Base-by-base conservation (phyloP, 64 coral and sea anemone species). In the Montipora efflorescens region DNA sequence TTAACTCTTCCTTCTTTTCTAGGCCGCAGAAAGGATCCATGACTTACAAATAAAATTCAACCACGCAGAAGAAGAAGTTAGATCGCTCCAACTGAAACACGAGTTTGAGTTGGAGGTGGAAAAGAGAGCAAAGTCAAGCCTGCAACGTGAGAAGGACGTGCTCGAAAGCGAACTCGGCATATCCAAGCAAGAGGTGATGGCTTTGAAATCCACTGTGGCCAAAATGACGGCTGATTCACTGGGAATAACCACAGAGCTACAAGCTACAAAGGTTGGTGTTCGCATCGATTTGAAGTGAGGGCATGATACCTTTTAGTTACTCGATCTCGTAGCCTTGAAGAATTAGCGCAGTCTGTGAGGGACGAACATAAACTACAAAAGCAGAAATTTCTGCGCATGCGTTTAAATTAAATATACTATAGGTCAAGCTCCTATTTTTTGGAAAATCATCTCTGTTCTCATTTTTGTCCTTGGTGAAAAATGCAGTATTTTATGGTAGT, bases 101-200 rank as follows among this genome's bases (percentile, higher is more conserved):
- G 95, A 97, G 9, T 97, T 97, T 94, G 95, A 97, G 20, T 52
- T 97, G 8, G 96, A 97, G 57, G 93, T 97, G 1, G 77, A 95
- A 50, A 67, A 97, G 51, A 92, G 70, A 14, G 88, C 87, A 50
- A 97, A 88, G 61, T 92, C 94, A 82, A 61, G 19, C 5, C 81
- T 97, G 0, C 23, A 87, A 8, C 84, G 81, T 57, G 92, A 94
- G 50, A 91, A 94, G 36, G 92, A 94, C 6, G 36, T 53, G 5
- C 46, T 97, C 6, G 84, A 98, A 48, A 78, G 82, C 67, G 97
- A 98, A 4, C 57, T 91, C 5, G 78, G 50, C 57, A 59, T 98
- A 21, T 82, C 94, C 22, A 90, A 84, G 46, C 88, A 91, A 64
- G 97, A 98, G 87, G 79, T 85, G 16, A 88, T 83, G 44, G 90